Base-by-base conservation (phyloP, 1,140 invertebrate species). In the Carposina sasakii region DNA sequence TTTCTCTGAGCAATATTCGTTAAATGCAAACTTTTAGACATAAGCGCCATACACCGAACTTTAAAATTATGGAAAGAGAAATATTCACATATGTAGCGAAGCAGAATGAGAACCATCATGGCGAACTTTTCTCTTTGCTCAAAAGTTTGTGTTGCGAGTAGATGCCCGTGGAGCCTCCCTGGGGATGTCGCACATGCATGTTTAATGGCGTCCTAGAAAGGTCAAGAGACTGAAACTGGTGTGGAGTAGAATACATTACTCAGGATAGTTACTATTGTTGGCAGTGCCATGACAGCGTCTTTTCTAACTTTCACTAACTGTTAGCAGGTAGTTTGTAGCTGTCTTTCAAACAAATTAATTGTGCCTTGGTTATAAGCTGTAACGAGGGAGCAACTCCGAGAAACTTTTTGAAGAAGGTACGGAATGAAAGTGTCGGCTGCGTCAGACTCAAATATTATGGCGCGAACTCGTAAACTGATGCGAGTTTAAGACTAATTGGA, bases 261-360 rank as follows among this genome's bases (percentile, higher is more conserved):
- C 67, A 69, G 64, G 34, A 64, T 15, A 39, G 20, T 34, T 16
- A 12, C 59, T 57, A 53, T 28, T 62, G 54, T 55, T 56, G 36
- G 19, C 36, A 10, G 9, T 8, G 9, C 34, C 52, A 48, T 64
- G 64, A 76, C 61, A 67, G 67, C 68, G 60, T 63, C 69, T 70
- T 69, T 65, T 58, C 60, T 41, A 70, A 72, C 48, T 77, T 67
- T 63, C 55, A 67, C 51, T 44, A 67, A 65, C 58, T 68, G 60
- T 61, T 64, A 70, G 71, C 73, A 74, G 69, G 65, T 74, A 71
- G 63, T 78, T 76, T 71, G 70, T 76, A 70, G 60, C 67, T 77
- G 70, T 76, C 77, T 75, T 63, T 67, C 68, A 76, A 76, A 71
- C 63, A 73, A 81, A 78, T 81, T 81, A 81, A 81, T 78, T 77